phyloP scores from a whole-genome alignment of 1,140 invertebrate genomes.

The Drosophila murphyi region DNA sequence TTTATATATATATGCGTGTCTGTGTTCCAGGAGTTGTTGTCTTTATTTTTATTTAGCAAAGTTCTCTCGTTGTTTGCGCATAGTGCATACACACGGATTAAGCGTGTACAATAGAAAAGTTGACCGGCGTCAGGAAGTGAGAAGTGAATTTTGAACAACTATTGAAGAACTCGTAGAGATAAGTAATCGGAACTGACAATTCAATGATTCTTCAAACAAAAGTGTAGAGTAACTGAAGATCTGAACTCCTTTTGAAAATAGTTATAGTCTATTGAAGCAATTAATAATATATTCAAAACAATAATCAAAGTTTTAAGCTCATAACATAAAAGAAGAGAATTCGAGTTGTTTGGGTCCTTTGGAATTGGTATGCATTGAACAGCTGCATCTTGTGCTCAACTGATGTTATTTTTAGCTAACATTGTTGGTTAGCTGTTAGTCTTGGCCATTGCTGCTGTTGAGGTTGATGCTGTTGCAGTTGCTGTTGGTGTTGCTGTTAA shows the following conservation, averaged over 20 bases:
- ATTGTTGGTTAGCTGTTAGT: slow-evolving; percentile 16
- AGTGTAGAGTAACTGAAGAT: not conserved
- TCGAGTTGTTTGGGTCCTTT: not conserved
- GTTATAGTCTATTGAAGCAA: not conserved
- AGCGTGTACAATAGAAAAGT: slow-evolving; percentile 37
- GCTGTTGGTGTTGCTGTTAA: slow-evolving; percentile 28
- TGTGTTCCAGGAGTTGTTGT: slow-evolving; percentile 24
- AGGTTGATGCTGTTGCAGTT: slow-evolving; percentile 7
- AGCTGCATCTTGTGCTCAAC: slow-evolving; percentile 18
- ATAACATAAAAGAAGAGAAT: not conserved
- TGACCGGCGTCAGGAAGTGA: slow-evolving; percentile 1
- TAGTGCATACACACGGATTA: slow-evolving; percentile 5
- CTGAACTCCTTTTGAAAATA: no score
- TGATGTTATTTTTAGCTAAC: slow-evolving; percentile 59
- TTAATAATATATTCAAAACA: no score
- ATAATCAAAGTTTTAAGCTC: no score
- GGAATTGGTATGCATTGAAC: slow-evolving; percentile 1
- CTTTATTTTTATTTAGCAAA: slow-evolving; percentile 19
- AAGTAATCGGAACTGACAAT: slow-evolving; percentile 1
- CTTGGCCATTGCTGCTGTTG: slow-evolving; percentile 52
- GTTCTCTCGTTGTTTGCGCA: slow-evolving; percentile 5
- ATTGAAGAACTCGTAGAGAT: not conserved
- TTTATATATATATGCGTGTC: not conserved
- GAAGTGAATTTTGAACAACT: slow-evolving; percentile 11
- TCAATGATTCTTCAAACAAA: slow-evolving; percentile 2